A percentile compares a stretch with the other conserved stretches of the same genome.
Conservation (phyloP, 1,140 invertebrate genomes). For the Pteromalus puparum region DNA sequence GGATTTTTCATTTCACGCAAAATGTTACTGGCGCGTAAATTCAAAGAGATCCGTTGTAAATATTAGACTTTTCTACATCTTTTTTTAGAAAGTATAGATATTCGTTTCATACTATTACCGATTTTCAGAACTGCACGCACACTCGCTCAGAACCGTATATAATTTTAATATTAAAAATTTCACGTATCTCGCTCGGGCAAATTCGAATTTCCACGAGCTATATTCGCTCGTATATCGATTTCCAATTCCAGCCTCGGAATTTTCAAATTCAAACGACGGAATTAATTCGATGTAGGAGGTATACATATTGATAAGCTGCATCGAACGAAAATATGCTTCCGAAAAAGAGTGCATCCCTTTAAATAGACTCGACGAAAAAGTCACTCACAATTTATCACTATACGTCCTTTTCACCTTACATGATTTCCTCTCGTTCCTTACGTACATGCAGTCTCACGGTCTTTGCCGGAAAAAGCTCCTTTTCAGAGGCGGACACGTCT, state of each 20-base stretch:
- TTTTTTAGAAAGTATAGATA: too few relatives aligned
- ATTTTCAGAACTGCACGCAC: not conserved
- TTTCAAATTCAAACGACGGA: not conserved
- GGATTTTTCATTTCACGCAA: conserved; percentile 6
- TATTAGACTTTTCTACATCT: too few relatives aligned
- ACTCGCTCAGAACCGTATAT: not conserved
- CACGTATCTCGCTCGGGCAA: too few relatives aligned
- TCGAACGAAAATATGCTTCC: too few relatives aligned
- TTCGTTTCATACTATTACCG: not conserved
- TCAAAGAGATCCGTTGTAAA: not conserved
- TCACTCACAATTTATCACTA: conserved; percentile 20
- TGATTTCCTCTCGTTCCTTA: not conserved
- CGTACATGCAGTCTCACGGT: not conserved
- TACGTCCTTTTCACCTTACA: not conserved
- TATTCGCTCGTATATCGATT: too few relatives aligned
- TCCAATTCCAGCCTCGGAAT: too few relatives aligned
- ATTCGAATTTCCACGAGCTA: too few relatives aligned
- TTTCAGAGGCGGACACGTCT: not conserved
- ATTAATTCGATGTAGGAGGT: not conserved
- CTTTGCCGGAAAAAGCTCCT: not conserved
- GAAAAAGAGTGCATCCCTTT: not conserved
- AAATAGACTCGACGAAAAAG: not conserved
- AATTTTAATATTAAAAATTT: too few relatives aligned
- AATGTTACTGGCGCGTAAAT: conserved; percentile 24
- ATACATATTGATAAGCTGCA: too few relatives aligned